Evolutionary conservation across 2,113 vertebrate species (phyloP).

Genomic region (Glaucomys volans): DNA sequence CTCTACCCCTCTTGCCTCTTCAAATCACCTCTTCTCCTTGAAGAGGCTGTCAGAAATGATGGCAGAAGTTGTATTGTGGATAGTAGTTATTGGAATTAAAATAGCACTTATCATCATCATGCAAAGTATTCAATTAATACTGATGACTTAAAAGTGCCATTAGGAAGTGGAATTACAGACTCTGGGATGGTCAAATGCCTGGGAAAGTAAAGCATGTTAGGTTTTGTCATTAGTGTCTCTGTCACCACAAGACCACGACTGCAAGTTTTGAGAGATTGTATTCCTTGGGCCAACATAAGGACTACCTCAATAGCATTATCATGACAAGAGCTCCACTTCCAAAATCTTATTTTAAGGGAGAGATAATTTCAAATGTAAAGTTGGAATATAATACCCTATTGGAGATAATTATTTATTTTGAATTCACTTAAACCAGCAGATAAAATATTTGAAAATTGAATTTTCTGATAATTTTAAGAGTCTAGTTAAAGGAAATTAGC

Average conservation of each 20-base stretch:
- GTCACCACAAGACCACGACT: neutral
- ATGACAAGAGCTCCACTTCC: neutral
- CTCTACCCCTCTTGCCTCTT: neutral
- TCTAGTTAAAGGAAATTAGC: neutral
- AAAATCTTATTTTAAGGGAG: neutral
- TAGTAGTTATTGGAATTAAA: conserved; percentile 10
- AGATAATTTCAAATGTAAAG: neutral
- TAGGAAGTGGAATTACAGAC: neutral
- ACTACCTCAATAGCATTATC: neutral
- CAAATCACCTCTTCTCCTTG: neutral
- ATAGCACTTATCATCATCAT: neutral
- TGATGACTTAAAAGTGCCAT: conserved; percentile 29
- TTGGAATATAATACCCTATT: neutral
- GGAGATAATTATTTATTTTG: neutral
- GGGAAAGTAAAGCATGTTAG: neutral
- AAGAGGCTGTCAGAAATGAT: neutral
- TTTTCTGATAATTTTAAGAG: neutral
- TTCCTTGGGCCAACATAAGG: neutral
- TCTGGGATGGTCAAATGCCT: neutral
- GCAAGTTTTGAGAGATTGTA: neutral
- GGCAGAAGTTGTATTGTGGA: neutral
- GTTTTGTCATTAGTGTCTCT: neutral
- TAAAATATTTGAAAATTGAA: neutral
- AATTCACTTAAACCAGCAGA: neutral
- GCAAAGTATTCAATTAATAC: conserved; percentile 21